Evolutionary conservation across 2,113 vertebrate genomes (phyloP).

Genomic region (Prunella fulvescens): DNA sequence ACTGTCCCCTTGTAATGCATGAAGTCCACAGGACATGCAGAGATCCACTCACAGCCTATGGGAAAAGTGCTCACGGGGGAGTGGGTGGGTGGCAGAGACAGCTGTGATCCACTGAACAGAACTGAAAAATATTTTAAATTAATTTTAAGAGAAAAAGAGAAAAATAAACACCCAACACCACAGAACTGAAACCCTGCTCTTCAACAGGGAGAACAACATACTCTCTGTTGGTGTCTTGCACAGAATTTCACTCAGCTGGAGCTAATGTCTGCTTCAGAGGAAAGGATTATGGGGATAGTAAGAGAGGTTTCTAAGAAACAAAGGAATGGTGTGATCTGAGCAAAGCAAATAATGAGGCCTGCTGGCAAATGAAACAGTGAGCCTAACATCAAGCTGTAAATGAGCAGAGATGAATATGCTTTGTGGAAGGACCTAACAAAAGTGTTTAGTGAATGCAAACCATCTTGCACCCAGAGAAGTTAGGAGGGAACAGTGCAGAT

Average conservation of each 20-base stretch:
- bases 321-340: slow-evolving; percentile 2
- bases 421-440: neutral
- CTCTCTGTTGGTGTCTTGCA: neutral
- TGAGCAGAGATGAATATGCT: neutral
- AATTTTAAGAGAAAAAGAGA: neutral
- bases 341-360: slow-evolving; percentile 7
- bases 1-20: no score
- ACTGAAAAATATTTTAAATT: slow-evolving; percentile 6
- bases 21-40: no score
- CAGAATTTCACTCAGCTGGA: neutral
- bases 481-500: neutral
- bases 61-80: no score
- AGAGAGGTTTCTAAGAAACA: slow-evolving; percentile 35
- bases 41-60: no score
- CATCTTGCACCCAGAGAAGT: neutral
- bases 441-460: neutral
- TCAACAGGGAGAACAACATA: neutral
- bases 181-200: neutral
- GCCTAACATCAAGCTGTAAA: neutral
- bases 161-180: neutral
- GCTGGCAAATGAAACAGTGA: neutral
- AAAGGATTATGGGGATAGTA: neutral
- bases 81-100: no score
- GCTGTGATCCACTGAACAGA: neutral
- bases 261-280: slow-evolving; percentile 7